Conservation (phyloP, 1,140 invertebrate species). For the Linepithema humile region DNA sequence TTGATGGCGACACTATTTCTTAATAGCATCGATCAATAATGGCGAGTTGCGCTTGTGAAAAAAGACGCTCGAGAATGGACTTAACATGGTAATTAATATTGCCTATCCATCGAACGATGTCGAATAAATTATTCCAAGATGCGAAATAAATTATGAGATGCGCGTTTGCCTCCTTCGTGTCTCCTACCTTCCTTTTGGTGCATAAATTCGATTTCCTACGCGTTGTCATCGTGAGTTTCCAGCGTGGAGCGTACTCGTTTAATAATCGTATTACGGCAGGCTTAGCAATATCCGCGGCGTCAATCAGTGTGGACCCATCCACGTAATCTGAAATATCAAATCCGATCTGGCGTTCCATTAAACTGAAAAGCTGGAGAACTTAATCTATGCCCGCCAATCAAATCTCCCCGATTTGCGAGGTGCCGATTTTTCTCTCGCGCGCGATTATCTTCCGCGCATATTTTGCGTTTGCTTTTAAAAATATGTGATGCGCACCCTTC, state of each 20-base stretch:
- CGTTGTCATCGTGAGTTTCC: slow-evolving; percentile 42
- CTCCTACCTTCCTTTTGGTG: neutral
- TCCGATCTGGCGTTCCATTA: slow-evolving; percentile 62
- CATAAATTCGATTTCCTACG: slow-evolving; percentile 61
- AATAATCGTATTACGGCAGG: slow-evolving; percentile 53
- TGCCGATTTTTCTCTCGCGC: neutral
- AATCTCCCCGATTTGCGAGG: slow-evolving; percentile 5
- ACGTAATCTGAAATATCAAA: slow-evolving; percentile 22
- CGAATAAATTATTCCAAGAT: slow-evolving; percentile 1
- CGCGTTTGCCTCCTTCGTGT: neutral
- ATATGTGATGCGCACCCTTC: neutral
- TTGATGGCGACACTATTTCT: too few relatives aligned
- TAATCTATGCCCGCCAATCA: slow-evolving; percentile 52
- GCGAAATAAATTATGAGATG: slow-evolving; percentile 63
- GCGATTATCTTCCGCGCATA: neutral
- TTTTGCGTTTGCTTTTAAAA: neutral
- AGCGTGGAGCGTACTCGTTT: slow-evolving; percentile 18
- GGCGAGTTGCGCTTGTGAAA: too few relatives aligned
- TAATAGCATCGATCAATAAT: too few relatives aligned
- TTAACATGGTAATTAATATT: neutral
- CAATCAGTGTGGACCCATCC: slow-evolving; percentile 18
- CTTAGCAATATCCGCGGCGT: slow-evolving; percentile 36
- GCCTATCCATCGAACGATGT: neutral
- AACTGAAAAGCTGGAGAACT: slow-evolving; percentile 53
- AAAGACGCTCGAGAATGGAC: too few relatives aligned